Evolutionary conservation across 2,113 vertebrate species (phyloP).

Genomic region (Pseudorectes ferrugineus): DNA sequence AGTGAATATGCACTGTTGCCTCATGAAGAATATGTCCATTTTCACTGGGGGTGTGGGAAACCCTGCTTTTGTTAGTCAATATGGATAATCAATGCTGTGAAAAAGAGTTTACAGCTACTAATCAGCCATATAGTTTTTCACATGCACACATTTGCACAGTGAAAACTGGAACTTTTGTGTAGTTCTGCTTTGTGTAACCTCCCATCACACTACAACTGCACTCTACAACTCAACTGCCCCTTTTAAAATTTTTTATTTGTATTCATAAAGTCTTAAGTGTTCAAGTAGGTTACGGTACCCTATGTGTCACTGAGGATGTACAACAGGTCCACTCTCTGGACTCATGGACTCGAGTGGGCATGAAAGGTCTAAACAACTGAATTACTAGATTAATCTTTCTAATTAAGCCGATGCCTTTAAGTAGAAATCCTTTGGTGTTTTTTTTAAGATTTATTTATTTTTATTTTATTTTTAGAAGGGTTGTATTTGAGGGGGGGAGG

Average conservation of each 20-base stretch:
- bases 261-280: background rate
- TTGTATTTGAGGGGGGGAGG: fast-evolving
- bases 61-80: background rate
- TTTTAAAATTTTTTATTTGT: background rate
- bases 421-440: background rate
- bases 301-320: background rate
- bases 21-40: background rate
- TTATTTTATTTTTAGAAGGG: background rate
- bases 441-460: background rate
- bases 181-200: conserved; percentile 8
- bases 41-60: background rate
- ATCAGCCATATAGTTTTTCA: background rate
- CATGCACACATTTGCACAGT: background rate
- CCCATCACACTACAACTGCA: background rate
- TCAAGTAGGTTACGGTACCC: background rate
- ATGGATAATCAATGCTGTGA: background rate
- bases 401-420: background rate
- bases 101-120: background rate
- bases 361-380: background rate
- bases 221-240: background rate
- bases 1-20: background rate
- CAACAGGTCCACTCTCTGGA: background rate
- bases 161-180: background rate
- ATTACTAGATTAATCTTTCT: background rate
- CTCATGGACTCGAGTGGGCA: background rate